A percentile compares a stretch with the other conserved stretches of the same genome.
Evolutionary conservation across 1,140 invertebrate genomes (phyloP).

Genomic region (Helicoverpa zea): DNA sequence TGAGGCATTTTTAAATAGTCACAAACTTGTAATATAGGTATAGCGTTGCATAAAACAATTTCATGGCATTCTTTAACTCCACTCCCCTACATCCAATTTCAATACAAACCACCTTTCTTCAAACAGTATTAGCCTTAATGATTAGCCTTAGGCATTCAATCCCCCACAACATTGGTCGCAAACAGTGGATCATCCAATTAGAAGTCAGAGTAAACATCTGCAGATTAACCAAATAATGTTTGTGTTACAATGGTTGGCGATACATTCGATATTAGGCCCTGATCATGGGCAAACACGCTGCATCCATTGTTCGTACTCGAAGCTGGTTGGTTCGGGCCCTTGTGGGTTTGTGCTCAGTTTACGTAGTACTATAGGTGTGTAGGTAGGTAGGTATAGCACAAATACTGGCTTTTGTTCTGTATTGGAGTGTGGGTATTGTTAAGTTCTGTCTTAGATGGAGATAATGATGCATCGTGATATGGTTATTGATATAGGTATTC

Average conservation of each 20-base stretch:
- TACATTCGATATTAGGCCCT: constrained; percentile 43
- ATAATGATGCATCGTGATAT: too few relatives aligned
- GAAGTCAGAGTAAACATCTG: constrained; percentile 41
- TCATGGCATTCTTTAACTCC: neutral
- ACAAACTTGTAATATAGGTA: too few relatives aligned
- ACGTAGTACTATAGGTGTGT: neutral
- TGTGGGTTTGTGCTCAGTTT: neutral
- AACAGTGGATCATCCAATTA: constrained; percentile 47
- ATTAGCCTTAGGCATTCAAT: constrained; percentile 28
- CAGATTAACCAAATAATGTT: constrained; percentile 48
- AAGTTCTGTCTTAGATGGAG: too few relatives aligned
- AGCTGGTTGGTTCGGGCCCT: neutral
- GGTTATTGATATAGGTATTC: too few relatives aligned
- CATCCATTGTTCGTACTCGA: neutral
- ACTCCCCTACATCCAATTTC: constrained; percentile 6
- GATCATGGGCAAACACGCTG: constrained; percentile 22
- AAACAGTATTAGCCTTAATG: constrained; percentile 38
- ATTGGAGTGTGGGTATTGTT: too few relatives aligned
- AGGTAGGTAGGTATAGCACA: neutral
- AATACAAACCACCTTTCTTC: constrained; percentile 37
- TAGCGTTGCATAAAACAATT: too few relatives aligned
- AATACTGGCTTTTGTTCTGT: neutral
- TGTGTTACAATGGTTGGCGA: constrained; percentile 41
- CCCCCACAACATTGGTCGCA: constrained; percentile 23
- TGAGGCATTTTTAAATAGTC: too few relatives aligned